Percentiles rank a stretch among this genome's conserved stretches.
phyloP scores from a whole-genome alignment of 2,113 vertebrate species.

The Sciurus niger region DNA sequence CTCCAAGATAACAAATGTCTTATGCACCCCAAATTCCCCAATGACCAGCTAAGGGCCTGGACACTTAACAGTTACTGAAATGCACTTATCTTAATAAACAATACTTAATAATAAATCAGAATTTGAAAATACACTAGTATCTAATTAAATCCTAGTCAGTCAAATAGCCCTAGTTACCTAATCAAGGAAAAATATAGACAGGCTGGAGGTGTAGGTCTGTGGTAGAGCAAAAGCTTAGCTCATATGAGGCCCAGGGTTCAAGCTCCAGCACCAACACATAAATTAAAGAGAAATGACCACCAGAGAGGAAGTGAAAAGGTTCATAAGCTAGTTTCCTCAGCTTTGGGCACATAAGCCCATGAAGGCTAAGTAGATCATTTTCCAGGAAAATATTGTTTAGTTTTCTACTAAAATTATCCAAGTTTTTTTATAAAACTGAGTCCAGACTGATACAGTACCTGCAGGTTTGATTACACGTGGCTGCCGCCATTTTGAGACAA shows the following conservation, averaged over 20 bases:
- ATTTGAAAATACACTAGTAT: not conserved
- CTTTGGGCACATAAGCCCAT: not conserved
- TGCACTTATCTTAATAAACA: not conserved
- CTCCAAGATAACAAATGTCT: not conserved
- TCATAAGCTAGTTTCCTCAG: not conserved
- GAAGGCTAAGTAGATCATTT: not conserved
- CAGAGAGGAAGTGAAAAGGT: not conserved
- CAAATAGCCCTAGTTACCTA: not conserved
- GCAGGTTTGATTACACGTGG: no score
- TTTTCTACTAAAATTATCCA: conserved; percentile 12
- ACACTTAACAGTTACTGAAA: not conserved
- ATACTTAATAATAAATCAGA: not conserved
- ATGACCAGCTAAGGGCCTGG: not conserved
- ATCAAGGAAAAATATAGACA: not conserved
- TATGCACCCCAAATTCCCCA: not conserved
- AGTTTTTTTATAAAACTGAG: not conserved
- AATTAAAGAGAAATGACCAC: not conserved
- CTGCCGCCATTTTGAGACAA: no score
- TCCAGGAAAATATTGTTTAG: not conserved
- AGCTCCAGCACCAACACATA: not conserved
- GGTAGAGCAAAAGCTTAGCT: not conserved
- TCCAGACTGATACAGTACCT: not conserved
- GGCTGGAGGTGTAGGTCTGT: not conserved
- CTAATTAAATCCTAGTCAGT: not conserved
- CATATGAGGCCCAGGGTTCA: not conserved